Conservation (phyloP, 2,888 invertebrate species). For the Conops quadrifasciatus region DNA sequence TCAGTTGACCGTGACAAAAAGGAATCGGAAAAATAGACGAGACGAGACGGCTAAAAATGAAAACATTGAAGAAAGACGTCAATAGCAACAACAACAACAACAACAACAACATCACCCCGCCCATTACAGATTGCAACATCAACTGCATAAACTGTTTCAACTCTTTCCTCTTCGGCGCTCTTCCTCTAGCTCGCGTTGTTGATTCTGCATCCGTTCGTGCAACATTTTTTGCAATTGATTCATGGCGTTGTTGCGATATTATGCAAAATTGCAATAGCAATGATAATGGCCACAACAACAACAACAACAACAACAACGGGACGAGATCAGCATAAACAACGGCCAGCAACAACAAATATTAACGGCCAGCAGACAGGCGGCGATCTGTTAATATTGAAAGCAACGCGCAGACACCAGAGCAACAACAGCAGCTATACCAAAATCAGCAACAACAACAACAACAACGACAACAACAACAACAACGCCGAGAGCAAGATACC, state of each 20-base stretch:
- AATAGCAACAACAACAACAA: slow-evolving; percentile 16
- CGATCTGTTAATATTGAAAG: not conserved
- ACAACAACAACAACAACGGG: not conserved
- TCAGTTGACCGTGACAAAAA: not conserved
- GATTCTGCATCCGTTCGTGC: not conserved
- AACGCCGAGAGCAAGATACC: not conserved
- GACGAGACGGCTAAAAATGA: not conserved
- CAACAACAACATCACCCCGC: not conserved
- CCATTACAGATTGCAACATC: not conserved
- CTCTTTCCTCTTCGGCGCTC: not conserved
- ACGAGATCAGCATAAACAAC: not conserved
- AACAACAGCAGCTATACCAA: slow-evolving; percentile 3
- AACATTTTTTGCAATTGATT: slow-evolving; percentile 2
- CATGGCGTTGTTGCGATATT: not conserved
- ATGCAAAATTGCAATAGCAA: not conserved
- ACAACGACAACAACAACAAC: not conserved
- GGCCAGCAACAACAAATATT: too few species aligned
- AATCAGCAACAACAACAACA: slow-evolving; percentile 21
- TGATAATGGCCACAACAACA: not conserved
- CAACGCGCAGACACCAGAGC: not conserved
- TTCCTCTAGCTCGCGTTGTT: not conserved
- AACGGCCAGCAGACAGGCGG: too few species aligned
- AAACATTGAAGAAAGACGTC: not conserved
- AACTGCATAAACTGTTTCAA: not conserved
- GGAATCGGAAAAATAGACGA: not conserved